Base-by-base conservation (phyloP, 2,888 invertebrate species). In the Mechanitis messenoides region DNA sequence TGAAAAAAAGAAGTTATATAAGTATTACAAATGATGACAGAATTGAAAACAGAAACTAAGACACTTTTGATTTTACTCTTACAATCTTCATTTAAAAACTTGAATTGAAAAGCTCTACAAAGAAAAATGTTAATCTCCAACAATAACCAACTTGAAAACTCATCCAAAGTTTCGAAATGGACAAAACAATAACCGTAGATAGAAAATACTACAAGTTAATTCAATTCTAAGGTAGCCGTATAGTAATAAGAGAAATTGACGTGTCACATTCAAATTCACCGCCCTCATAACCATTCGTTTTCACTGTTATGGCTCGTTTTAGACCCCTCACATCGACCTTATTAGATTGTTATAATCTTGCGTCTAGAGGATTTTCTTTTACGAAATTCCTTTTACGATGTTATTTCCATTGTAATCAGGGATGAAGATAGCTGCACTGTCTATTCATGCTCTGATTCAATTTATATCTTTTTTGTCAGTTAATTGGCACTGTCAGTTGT, bases 241-340 rank as follows among this genome's bases (percentile, higher is more conserved):
- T 4, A 5, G 50, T 50, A 31, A 31, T 50, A 50, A 50, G 28
- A 31, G 31, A 50, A 50, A 31, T 31, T 31, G 31, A 31, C 31
- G 31, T 50, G 50, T 50, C 50, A 50, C 50, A 50, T 50, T 50
- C 28, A 55, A 12, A 50, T 60, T 56, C 63, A 53, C 59, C 45
- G 45, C 59, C 33, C 42, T 55, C 45, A 63, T 68, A 68, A 70
- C 70, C 68, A 63, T 69, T 60, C 65, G 20, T 64, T 61, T 69
- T 69, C 64, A 70, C 53, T 67, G 69, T 67, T 69, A 68, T 68
- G 62, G 45, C 65, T 55, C 45, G 55, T 68, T 68, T 66, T 65
- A 50, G 31, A 31, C 50, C 50, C 31, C 31, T 28, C 50, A 50
- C 31, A 31, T 50, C 50, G 9, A 50, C 50, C 50, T 9, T 50